phyloP scores from a whole-genome alignment of 2,113 vertebrate species.

The Recurvirostra avosetta region DNA sequence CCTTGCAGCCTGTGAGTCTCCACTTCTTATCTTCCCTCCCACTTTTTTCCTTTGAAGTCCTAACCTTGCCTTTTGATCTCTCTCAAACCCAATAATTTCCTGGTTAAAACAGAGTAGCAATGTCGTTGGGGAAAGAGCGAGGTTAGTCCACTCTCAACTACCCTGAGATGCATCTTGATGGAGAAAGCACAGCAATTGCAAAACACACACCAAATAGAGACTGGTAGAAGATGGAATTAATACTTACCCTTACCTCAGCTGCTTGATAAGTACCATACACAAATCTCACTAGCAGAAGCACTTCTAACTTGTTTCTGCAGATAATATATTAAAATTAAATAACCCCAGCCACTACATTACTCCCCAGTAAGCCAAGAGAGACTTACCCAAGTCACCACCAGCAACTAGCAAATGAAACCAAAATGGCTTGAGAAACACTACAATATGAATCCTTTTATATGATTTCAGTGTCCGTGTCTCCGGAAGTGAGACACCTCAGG shows the following conservation, averaged over 20 bases:
- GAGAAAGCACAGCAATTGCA: not conserved
- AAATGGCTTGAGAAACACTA: not conserved
- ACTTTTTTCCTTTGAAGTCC: conserved; percentile 22
- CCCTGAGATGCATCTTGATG: not conserved
- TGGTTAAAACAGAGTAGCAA: not conserved
- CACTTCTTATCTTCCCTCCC: conserved; percentile 10
- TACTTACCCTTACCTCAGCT: not conserved
- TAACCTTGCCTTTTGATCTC: not conserved
- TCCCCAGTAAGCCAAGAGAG: not conserved
- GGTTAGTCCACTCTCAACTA: not conserved
- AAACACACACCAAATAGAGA: not conserved
- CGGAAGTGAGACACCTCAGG: conserved; percentile 54
- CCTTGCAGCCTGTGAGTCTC: not conserved
- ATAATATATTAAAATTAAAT: not conserved
- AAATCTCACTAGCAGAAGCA: not conserved
- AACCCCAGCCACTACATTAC: not conserved
- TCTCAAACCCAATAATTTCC: not conserved
- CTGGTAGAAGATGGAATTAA: not conserved
- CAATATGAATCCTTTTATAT: conserved; percentile 41
- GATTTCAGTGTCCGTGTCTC: not conserved
- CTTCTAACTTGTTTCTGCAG: not conserved
- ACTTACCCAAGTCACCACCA: conserved; percentile 35
- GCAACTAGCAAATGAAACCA: not conserved
- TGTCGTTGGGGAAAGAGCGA: not conserved
- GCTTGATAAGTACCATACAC: not conserved